phyloP scores from a whole-genome alignment of 2,113 vertebrate genomes.

The Potamarius usumacintae region DNA sequence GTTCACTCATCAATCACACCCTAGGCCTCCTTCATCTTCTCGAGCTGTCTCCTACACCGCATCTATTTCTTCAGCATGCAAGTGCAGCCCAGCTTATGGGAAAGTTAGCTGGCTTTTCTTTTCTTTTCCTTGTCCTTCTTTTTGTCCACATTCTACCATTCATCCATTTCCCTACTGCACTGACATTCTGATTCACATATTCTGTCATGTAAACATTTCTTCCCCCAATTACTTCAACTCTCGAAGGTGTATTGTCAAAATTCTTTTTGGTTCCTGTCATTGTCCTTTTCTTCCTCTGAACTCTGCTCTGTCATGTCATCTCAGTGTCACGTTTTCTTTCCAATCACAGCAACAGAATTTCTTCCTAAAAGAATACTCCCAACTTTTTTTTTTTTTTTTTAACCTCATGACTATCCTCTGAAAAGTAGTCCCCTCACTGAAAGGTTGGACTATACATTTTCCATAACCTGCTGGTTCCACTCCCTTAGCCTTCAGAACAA shows the following conservation, averaged over 20 bases:
- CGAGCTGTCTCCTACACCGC: slow-evolving; percentile 27
- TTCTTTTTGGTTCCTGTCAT: not conserved
- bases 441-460: not conserved
- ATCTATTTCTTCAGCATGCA: not conserved
- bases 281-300: not conserved
- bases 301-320: not conserved
- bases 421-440: not conserved
- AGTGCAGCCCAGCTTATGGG: slow-evolving; percentile 27
- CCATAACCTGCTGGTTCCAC: too few relatives aligned
- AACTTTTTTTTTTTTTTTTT: not conserved
- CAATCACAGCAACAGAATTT: not conserved
- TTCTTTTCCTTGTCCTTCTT: not conserved
- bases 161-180: not conserved
- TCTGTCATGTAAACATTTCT: not conserved
- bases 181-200: not conserved
- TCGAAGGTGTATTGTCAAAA: slow-evolving; percentile 1
- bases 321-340: not conserved
- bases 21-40: slow-evolving; percentile 22
- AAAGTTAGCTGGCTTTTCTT: not conserved
- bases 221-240: slow-evolving; percentile 25
- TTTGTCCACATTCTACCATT: not conserved
- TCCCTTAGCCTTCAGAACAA: too few relatives aligned
- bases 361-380: not conserved
- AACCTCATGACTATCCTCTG: not conserved
- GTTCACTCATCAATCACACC: slow-evolving; percentile 46